These are phyloP conservation scores for Xanthorhoe designata DNA, from an alignment of 2,888 invertebrate species.

Conservation along the genomic window DNA sequence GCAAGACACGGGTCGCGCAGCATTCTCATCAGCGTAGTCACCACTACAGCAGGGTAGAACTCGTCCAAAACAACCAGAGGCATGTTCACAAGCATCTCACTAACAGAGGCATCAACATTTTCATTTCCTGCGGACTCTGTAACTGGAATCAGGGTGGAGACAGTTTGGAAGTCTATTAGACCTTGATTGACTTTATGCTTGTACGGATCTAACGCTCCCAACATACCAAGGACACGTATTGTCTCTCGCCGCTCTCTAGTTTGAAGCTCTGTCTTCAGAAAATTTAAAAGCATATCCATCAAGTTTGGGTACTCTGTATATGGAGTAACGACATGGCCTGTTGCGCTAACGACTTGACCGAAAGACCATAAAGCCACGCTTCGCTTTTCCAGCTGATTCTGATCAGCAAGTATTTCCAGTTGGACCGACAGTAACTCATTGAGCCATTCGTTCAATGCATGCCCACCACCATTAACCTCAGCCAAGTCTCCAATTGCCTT, in stretches of 20 bases:
- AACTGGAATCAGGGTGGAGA: constrained; percentile 92
- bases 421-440: constrained; percentile 95
- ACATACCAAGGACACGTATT: constrained; percentile 95
- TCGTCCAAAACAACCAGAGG: constrained; percentile 95
- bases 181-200: constrained; percentile 98
- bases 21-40: constrained; percentile 97
- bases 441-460: constrained; percentile 95
- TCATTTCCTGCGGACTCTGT: constrained; percentile 88
- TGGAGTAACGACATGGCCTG: constrained; percentile 97
- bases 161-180: constrained; percentile 93
- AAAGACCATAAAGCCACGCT: constrained; percentile 98
- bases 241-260: constrained; percentile 94
- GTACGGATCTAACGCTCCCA: constrained; percentile 99
- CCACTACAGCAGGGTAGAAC: constrained; percentile 98
- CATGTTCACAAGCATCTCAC: constrained; percentile 98
- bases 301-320: constrained; percentile 97
- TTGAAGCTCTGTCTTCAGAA: constrained; percentile 97
- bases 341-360: constrained; percentile 97
- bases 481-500: constrained; percentile 98
- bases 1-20: constrained; percentile 95
- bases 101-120: constrained; percentile 87
- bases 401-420: constrained; percentile 97
- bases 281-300: constrained; percentile 96
- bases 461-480: constrained; percentile 94
- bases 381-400: constrained; percentile 96